These are phyloP conservation scores for Lamprotornis superbus DNA, from an alignment of 2,113 vertebrate species.

Conservation along the genomic window DNA sequence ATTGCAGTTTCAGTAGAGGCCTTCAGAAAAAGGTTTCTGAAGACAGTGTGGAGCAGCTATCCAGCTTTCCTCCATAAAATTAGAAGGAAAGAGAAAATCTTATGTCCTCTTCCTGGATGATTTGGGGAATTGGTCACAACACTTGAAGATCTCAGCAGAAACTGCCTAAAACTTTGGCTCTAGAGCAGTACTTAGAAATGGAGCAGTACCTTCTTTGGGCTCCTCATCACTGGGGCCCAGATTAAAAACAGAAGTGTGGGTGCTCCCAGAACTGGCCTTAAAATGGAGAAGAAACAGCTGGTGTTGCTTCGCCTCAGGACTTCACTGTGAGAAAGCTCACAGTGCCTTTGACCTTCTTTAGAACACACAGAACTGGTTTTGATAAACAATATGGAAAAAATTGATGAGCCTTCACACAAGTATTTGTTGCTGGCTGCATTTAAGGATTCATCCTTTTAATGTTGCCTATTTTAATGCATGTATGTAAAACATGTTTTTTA, in stretches of 20 bases:
- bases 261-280: background rate
- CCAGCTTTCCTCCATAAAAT: background rate
- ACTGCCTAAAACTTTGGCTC: background rate
- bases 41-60: background rate
- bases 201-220: background rate
- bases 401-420: background rate
- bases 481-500: background rate
- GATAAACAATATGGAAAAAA: background rate
- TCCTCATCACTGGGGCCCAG: background rate
- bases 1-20: background rate
- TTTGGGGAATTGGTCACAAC: background rate
- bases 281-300: background rate
- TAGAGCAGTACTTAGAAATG: background rate
- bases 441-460: background rate
- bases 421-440: background rate
- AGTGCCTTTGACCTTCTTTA: background rate
- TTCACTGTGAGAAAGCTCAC: background rate
- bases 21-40: background rate
- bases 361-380: background rate
- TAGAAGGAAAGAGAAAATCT: background rate
- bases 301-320: background rate
- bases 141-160: background rate
- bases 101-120: accelerated
- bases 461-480: background rate
- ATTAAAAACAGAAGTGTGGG: background rate